phyloP scores from a whole-genome alignment of 2,888 invertebrate genomes.

The Pteria penguin region DNA sequence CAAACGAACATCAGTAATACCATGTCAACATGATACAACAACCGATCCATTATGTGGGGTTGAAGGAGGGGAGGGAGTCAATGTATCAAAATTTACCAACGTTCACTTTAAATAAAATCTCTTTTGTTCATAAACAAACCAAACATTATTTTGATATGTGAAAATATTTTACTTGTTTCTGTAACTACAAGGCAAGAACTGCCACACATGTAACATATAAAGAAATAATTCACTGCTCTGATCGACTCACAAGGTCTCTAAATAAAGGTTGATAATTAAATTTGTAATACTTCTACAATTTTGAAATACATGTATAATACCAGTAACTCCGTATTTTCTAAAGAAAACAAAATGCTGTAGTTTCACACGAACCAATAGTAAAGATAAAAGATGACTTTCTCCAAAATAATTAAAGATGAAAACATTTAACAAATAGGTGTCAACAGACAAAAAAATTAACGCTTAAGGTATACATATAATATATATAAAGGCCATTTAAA shows the following conservation, averaged over 20 bases:
- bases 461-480: not conserved
- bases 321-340: not conserved
- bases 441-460: conserved; percentile 17
- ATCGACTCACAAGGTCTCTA: not conserved
- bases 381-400: conserved; percentile 7
- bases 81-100: too few relatives aligned
- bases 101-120: too few relatives aligned
- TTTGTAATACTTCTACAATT: not conserved
- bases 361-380: not conserved
- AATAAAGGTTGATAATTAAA: too few relatives aligned
- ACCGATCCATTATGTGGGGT: too few relatives aligned
- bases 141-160: not conserved
- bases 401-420: conserved; percentile 4
- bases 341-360: not conserved
- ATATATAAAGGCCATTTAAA: not conserved
- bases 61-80: too few relatives aligned
- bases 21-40: too few relatives aligned
- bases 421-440: not conserved
- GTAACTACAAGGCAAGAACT: not conserved
- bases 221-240: not conserved
- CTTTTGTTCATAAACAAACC: not conserved
- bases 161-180: not conserved
- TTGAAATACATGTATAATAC: not conserved
- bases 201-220: not conserved
- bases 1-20: too few relatives aligned